Conservation (phyloP, 2,797 vertebrate species). For the Rhinella marina region DNA sequence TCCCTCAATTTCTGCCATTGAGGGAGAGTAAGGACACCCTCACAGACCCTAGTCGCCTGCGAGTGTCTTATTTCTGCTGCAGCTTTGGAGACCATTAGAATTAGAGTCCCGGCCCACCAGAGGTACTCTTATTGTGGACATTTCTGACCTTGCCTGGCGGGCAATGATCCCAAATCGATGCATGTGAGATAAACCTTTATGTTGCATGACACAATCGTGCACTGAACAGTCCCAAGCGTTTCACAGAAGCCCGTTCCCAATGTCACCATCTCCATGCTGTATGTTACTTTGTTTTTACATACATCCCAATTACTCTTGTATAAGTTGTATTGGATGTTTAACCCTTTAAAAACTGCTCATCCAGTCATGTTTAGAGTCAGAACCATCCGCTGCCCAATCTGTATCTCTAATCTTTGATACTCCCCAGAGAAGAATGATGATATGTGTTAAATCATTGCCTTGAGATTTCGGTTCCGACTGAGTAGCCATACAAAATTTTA, state of each 20-base stretch:
- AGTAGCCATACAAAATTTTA: conserved; percentile 20
- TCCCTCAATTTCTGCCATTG: no score
- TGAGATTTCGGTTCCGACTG: neutral
- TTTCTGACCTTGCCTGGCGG: no score
- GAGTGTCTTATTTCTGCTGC: no score
- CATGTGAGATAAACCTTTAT: no score
- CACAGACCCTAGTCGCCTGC: no score
- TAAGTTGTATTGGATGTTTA: neutral
- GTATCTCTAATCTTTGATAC: neutral
- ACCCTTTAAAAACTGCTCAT: neutral
- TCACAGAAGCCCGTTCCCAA: neutral
- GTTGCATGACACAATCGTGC: no score
- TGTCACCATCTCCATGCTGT: neutral
- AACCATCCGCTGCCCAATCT: neutral
- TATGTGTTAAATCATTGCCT: neutral
- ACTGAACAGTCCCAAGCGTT: no score
- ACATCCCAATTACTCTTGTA: neutral
- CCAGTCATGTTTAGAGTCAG: neutral
- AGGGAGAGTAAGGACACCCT: no score
- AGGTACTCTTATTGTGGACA: no score
- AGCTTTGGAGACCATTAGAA: no score
- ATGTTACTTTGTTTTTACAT: neutral
- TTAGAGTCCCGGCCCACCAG: no score
- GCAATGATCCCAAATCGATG: no score
- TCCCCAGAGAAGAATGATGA: neutral